These are phyloP conservation scores for Tuta absoluta DNA, from an alignment of 2,888 invertebrate genomes.

Conservation along the genomic window DNA sequence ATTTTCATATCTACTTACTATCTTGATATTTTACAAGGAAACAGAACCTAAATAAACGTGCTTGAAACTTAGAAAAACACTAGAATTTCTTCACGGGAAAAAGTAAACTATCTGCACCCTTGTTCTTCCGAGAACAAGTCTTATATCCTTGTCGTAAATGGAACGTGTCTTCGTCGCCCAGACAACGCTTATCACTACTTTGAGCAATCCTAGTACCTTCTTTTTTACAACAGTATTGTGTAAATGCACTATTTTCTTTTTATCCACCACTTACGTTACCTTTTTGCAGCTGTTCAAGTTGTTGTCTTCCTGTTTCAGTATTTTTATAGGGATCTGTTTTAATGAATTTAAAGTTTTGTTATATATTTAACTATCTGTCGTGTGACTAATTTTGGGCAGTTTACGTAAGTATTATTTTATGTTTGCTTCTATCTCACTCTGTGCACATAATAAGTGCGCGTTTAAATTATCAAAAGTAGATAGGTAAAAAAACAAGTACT, in stretches of 20 bases:
- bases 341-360: too few relatives aligned
- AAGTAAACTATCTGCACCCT: not conserved
- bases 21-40: not conserved
- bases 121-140: not conserved
- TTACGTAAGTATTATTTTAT: too few relatives aligned
- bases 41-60: not conserved
- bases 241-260: not conserved
- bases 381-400: too few relatives aligned
- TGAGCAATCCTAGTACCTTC: not conserved
- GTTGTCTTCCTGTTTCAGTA: not conserved
- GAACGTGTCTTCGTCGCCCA: not conserved
- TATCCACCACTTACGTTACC: not conserved
- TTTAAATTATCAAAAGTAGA: too few relatives aligned
- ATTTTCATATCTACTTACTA: too few relatives aligned
- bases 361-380: too few relatives aligned
- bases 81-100: not conserved
- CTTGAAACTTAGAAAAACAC: not conserved
- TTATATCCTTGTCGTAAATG: conserved; percentile 3
- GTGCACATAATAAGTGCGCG: too few relatives aligned
- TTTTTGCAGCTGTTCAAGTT: not conserved
- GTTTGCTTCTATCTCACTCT: too few relatives aligned
- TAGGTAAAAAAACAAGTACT: too few relatives aligned
- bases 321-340: too few relatives aligned
- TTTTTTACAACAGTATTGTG: not conserved
- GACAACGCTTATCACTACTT: not conserved